phyloP scores from a whole-genome alignment of 2,797 vertebrate species.

The Discoglossus pictus region DNA sequence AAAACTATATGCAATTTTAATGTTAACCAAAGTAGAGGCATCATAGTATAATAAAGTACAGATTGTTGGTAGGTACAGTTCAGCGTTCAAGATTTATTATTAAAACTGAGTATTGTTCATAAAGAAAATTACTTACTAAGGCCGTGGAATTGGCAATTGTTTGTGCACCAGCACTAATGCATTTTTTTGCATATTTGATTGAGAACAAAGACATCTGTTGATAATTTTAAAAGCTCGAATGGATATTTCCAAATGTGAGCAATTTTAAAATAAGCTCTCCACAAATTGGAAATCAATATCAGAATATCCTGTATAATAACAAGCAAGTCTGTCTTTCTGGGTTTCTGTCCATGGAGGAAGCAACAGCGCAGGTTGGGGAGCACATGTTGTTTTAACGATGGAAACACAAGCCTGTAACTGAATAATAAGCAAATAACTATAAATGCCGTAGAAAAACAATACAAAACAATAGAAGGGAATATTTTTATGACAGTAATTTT shows the following conservation, averaged over 20 bases:
- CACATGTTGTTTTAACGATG: too few species aligned
- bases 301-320: too few species aligned
- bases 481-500: too few species aligned
- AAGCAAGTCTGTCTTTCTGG: too few species aligned
- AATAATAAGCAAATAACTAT: too few species aligned
- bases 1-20: conserved; percentile 23
- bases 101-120: conserved; percentile 41
- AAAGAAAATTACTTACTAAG: conserved; percentile 27
- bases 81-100: conserved; percentile 43
- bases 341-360: too few species aligned
- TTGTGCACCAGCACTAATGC: conserved; percentile 16
- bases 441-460: too few species aligned
- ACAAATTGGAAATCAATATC: conserved; percentile 22
- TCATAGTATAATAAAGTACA: conserved; percentile 39
- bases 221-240: conserved; percentile 22
- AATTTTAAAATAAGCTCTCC: conserved; percentile 6
- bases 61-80: conserved; percentile 40
- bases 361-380: too few species aligned
- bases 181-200: conserved; percentile 32
- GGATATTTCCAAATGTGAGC: conserved; percentile 22
- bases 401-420: too few species aligned
- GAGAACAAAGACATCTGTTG: conserved; percentile 45
- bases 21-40: conserved; percentile 49
- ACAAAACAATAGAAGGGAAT: too few species aligned
- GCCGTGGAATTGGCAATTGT: conserved; percentile 19